Percentiles rank a stretch among this genome's conserved stretches.
These are phyloP conservation scores for Thelaira solivaga DNA, from an alignment of 2,888 invertebrate genomes.

Conservation along the genomic window DNA sequence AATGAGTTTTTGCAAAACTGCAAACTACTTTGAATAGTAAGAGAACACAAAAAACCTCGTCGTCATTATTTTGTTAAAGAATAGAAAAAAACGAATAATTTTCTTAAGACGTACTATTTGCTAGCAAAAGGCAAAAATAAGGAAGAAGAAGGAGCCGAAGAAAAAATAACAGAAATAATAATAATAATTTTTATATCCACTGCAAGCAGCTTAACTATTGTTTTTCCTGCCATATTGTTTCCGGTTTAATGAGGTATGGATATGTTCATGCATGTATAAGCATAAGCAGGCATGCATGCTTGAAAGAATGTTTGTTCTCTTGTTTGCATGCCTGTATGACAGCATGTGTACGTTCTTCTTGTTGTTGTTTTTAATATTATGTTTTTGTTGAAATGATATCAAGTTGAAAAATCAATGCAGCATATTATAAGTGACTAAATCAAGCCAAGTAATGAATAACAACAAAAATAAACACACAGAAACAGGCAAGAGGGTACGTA, in stretches of 20 bases:
- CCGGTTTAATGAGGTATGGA: conserved; percentile 45
- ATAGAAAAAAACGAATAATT: conserved; percentile 8
- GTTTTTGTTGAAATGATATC: conserved; percentile 25
- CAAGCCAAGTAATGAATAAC: conserved; percentile 53
- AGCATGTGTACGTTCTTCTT: neutral
- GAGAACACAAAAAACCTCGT: no score
- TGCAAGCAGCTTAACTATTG: conserved; percentile 42
- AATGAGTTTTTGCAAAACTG: conserved; percentile 56
- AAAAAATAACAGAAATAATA: neutral
- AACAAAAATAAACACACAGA: conserved; percentile 23
- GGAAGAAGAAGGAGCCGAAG: neutral
- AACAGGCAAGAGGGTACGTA: no score
- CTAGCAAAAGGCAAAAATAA: no score
- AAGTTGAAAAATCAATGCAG: conserved; percentile 63
- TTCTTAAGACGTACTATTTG: conserved; percentile 35
- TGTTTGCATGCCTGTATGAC: neutral
- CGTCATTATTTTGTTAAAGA: conserved; percentile 22
- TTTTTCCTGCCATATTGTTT: conserved; percentile 36
- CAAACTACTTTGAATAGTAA: conserved; percentile 45
- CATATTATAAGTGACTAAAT: conserved; percentile 56
- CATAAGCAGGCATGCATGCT: conserved; percentile 31
- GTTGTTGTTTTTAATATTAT: conserved; percentile 17
- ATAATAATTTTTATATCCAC: conserved; percentile 5
- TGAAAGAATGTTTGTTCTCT: neutral
- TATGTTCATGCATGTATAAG: conserved; percentile 21